Conservation (phyloP, 1,140 invertebrate genomes). For the Drosophila eugracilis region DNA sequence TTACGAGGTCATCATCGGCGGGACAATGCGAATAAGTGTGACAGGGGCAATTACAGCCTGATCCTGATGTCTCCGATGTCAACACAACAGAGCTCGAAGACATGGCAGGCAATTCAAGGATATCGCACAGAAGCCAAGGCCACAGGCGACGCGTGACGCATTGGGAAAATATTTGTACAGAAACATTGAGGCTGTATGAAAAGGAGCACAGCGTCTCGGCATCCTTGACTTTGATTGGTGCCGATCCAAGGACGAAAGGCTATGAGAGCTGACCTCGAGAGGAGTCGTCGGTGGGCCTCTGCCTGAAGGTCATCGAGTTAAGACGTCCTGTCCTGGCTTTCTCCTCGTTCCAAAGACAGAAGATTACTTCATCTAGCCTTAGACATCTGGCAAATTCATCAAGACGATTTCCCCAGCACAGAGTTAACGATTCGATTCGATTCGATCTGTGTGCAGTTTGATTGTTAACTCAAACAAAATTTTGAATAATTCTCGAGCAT, state of each 20-base stretch:
- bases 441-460: slow-evolving; percentile 29
- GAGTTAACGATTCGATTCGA: slow-evolving; percentile 19
- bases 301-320: slow-evolving; percentile 57
- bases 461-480: slow-evolving; percentile 62
- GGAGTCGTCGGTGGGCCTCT: slow-evolving; percentile 33
- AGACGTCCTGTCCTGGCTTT: slow-evolving; percentile 28
- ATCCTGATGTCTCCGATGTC: slow-evolving; percentile 61
- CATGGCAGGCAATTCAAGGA: slow-evolving; percentile 45
- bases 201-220: slow-evolving; percentile 59
- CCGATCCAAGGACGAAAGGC: slow-evolving; percentile 54
- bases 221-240: slow-evolving; percentile 73
- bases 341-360: slow-evolving; percentile 26
- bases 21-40: slow-evolving; percentile 81
- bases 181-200: slow-evolving; percentile 50
- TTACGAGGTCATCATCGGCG: slow-evolving; percentile 65
- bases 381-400: slow-evolving; percentile 35
- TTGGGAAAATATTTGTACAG: slow-evolving; percentile 74
- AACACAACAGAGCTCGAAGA: slow-evolving; percentile 56
- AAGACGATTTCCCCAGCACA: neutral
- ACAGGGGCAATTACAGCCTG: slow-evolving; percentile 74
- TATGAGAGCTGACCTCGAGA: slow-evolving; percentile 52
- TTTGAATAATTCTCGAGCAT: slow-evolving; percentile 57
- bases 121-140: slow-evolving; percentile 75
- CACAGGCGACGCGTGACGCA: slow-evolving; percentile 74
- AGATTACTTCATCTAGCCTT: slow-evolving; percentile 64